Conservation (phyloP, 2,113 vertebrate genomes). For the Scophthalmus maximus region DNA sequence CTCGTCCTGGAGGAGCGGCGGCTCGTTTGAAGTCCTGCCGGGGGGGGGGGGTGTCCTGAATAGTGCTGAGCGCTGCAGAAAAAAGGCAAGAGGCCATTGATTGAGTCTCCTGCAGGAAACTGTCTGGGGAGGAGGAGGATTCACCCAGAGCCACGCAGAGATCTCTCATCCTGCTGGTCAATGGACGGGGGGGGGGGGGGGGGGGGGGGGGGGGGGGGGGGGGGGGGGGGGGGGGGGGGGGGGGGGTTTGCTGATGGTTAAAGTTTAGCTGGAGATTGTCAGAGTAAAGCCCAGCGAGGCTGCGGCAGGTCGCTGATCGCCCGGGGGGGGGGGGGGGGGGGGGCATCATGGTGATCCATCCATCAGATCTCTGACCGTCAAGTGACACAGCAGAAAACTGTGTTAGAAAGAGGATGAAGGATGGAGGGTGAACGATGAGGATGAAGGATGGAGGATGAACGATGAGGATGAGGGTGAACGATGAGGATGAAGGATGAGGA, state of each 20-base stretch:
- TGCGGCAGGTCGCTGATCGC: not conserved
- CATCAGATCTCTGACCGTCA: conserved; percentile 27
- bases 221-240: not conserved
- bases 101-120: conserved; percentile 60
- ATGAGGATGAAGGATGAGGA: too few species aligned
- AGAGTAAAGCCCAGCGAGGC: conserved; percentile 20
- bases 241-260: conserved; percentile 46
- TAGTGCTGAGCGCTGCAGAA: conserved; percentile 75
- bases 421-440: too few species aligned
- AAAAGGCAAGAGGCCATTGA: conserved; percentile 66
- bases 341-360: conserved; percentile 50
- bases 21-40: conserved; percentile 73
- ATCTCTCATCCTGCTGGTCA: conserved; percentile 64
- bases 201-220: not conserved
- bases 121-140: conserved; percentile 28
- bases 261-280: conserved; percentile 58
- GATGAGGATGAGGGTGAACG: too few species aligned
- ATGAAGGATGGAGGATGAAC: too few species aligned
- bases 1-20: conserved; percentile 58
- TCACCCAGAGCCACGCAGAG: conserved; percentile 47
- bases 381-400: conserved; percentile 8
- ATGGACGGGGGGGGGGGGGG: conserved; percentile 20
- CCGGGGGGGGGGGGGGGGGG: conserved; percentile 57
- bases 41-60: conserved; percentile 37
- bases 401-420: too few species aligned